Base-by-base conservation (phyloP, 2,888 invertebrate genomes). In the Amaurobius ferox region DNA sequence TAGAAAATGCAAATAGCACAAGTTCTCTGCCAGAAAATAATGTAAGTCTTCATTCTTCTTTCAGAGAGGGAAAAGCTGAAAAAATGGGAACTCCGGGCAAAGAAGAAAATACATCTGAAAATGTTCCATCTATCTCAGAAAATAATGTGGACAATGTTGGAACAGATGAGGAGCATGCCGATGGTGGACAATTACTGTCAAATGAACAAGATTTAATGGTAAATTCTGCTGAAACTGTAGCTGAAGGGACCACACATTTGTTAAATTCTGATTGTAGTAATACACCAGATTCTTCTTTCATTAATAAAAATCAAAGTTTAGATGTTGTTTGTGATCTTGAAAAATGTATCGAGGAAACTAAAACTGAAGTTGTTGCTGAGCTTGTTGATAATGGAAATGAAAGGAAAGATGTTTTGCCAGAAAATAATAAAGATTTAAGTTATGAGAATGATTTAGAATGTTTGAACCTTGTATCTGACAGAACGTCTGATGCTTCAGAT, bases 11-110 rank as follows among this genome's bases (percentile, higher is more conserved):
- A 44, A 81, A 62, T 64, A 74, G 39, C 61, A n/a, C 40, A 30
- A 81, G 29, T 70, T 70, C 64, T 35, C 3, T 74, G 23, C 35
- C 26, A 70, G 64, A 70, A 32, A 81, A 39, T 72, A 77, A 76
- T 32, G 16, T 29, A 55, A 80, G 35, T 77, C 66, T 66, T 71
- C 32, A 71, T 72, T 83, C 83, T 77, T 29, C 72, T 77, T 71
- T 83, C 48, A 72, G 55, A 77, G 66, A 70, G 23, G 28, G 6
- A 19, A 39, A 55, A 64, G 64, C 5, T 29, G 64, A 35, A 13
- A 77, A 77, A 67, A 39, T 66, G 40, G 77, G 30, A 39, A 55
- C 48, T 26, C 30, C 55, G 35, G 7, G 16, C 23, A 48, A 72
- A 29, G 83, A 66, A 55, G 71, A 28, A 35, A 35, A 35, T 28